Evolutionary conservation across 2,888 invertebrate genomes (phyloP), one percentile per base, ranked within the genome.

Genomic region (Augiades crinisus): DNA sequence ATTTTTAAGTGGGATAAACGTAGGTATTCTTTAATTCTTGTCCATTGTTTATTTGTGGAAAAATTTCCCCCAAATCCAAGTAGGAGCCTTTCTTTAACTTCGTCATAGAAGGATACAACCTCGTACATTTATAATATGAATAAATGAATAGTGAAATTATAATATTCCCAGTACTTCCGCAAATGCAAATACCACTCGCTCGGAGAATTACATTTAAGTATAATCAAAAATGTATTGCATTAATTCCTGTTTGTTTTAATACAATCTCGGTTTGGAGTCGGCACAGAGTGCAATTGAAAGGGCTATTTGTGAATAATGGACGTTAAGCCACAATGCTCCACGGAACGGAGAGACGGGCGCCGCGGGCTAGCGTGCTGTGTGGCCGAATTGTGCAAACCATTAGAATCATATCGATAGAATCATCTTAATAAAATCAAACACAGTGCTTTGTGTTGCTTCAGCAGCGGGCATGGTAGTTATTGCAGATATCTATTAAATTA

Each of bases 281-380:
- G 24, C 12, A 24, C n/a, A n/a, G n/a, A n/a, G 21, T 58, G 62
- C 75, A 74, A 76, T 83, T 82, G 78, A 79, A 82, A 76, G 68
- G 69, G 68, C 75, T 70, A 78, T 75, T 71, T 72, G 62, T 69
- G 62, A 69, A 76, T 74, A 74, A 75, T 73, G 65, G 68, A n/a
- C 57, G 51, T 49, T 56, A 51, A 55, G 47, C 40, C 64, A 81
- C 83, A 86, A 82, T 81, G 75, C 64, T 72, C 73, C 13, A 22
- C 33, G 14, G 47, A 47, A 81, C 81, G 81, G 70, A 78, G 62
- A 38, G 44, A 55, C 30, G 36, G 55, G 57, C 67, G 78, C 84
- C 74, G 72, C 74, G 64, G 81, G 84, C 75, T 56, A 55, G 55
- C 47, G 66, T 56, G 61, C 71, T 73, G 79, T 81, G 82, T 76